Percentiles rank a stretch among this genome's conserved stretches.
Conservation (phyloP, 2,113 vertebrate species). For the Telmatochromis sp. region DNA sequence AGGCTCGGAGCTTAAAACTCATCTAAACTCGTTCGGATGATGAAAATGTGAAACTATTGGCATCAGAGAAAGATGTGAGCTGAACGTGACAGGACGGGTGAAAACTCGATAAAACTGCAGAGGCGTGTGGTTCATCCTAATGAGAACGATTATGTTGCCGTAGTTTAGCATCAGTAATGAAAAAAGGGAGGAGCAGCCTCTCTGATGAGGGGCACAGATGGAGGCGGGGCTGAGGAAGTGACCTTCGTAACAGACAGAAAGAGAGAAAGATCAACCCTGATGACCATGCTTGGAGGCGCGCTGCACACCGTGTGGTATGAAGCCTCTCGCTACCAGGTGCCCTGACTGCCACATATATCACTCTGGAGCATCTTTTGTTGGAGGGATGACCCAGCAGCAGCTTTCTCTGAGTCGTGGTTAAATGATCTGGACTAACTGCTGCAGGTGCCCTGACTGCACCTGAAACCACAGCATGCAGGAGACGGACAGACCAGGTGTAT, state of each 20-base stretch:
- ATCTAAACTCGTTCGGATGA: background rate
- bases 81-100: background rate
- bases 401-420: background rate
- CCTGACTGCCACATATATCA: background rate
- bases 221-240: background rate
- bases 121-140: background rate
- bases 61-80: background rate
- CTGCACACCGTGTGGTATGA: background rate
- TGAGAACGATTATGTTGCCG: background rate
- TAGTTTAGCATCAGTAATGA: background rate
- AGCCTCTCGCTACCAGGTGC: fast-evolving
- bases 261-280: background rate
- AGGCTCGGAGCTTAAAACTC: background rate
- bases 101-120: background rate
- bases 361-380: background rate
- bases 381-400: background rate
- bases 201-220: background rate
- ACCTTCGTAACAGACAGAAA: background rate
- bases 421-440: background rate
- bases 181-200: background rate
- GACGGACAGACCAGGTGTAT: background rate
- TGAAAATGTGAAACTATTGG: background rate
- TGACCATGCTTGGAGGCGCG: background rate
- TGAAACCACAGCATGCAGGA: background rate
- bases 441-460: background rate